These are phyloP conservation scores for Euclidia mi DNA, from an alignment of 2,888 invertebrate genomes.

Conservation along the genomic window DNA sequence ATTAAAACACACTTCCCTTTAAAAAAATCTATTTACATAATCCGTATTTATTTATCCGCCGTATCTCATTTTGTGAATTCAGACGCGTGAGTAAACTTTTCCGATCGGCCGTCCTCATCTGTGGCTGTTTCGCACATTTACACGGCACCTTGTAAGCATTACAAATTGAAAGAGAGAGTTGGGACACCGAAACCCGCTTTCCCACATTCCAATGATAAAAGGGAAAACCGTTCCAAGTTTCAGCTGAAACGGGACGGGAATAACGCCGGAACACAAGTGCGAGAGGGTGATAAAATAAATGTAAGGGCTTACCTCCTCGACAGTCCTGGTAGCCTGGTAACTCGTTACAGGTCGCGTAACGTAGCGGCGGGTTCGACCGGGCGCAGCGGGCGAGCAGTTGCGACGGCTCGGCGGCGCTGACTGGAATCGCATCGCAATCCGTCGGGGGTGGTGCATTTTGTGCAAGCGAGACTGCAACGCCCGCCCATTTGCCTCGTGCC, in stretches of 20 bases:
- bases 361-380: slow-evolving; percentile 65
- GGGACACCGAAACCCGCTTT: slow-evolving; percentile 85
- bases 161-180: slow-evolving; percentile 89
- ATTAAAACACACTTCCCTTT: not conserved
- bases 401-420: slow-evolving; percentile 79
- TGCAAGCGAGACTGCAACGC: slow-evolving; percentile 88
- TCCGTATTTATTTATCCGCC: no score
- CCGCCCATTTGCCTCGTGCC: slow-evolving; percentile 87
- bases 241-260: slow-evolving; percentile 67
- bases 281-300: slow-evolving; percentile 73
- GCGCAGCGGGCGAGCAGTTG: slow-evolving; percentile 78
- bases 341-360: slow-evolving; percentile 88
- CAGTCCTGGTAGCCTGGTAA: slow-evolving; percentile 83
- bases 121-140: slow-evolving; percentile 31
- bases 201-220: slow-evolving; percentile 88
- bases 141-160: slow-evolving; percentile 64
- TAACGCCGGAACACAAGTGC: slow-evolving; percentile 62
- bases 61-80: not conserved
- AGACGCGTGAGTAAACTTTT: not conserved
- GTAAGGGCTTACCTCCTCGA: slow-evolving; percentile 85
- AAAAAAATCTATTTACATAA: not conserved
- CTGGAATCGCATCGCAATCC: slow-evolving; percentile 80
- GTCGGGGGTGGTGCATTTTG: slow-evolving; percentile 86
- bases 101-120: slow-evolving; percentile 22
- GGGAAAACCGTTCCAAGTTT: slow-evolving; percentile 83